Evolutionary conservation across 2,888 invertebrate species (phyloP).

Genomic region (Nezara viridula): DNA sequence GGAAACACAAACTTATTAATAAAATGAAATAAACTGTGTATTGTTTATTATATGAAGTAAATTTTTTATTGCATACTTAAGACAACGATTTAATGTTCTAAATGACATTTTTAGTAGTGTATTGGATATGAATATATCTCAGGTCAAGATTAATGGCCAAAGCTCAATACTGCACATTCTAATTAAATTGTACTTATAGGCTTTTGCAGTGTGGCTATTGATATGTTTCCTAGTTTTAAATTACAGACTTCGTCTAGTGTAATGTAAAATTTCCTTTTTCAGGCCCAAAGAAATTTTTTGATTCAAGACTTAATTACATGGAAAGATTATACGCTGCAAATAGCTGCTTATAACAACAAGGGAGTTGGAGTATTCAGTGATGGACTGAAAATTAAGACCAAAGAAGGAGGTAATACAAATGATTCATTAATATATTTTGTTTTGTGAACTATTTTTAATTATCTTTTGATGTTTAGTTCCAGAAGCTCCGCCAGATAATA

Average conservation of each 20-base stretch:
- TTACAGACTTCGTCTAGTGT: background rate
- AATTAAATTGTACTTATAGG: too few relatives aligned
- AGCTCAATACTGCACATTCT: too few relatives aligned
- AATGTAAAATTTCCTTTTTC: slow-evolving; percentile 62
- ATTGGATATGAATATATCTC: too few relatives aligned
- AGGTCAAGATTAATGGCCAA: too few relatives aligned
- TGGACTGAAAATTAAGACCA: slow-evolving; percentile 92
- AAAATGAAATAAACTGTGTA: too few relatives aligned
- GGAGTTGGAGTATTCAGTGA: slow-evolving; percentile 94
- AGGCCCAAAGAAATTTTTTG: slow-evolving; percentile 88
- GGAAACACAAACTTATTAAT: too few relatives aligned
- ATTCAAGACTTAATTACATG: slow-evolving; percentile 95
- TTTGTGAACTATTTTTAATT: slow-evolving; percentile 20
- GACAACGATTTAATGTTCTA: too few relatives aligned
- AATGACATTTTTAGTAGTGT: too few relatives aligned
- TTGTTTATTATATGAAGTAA: too few relatives aligned
- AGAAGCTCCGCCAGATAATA: slow-evolving; percentile 89
- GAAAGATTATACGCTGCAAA: slow-evolving; percentile 97
- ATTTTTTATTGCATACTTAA: too few relatives aligned
- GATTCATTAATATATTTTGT: too few relatives aligned
- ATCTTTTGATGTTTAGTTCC: slow-evolving; percentile 74
- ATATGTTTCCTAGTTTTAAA: background rate
- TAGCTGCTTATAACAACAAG: slow-evolving; percentile 97
- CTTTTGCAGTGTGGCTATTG: too few relatives aligned
- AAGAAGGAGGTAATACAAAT: slow-evolving; percentile 80